These are phyloP conservation scores for Sminthurides bifidus DNA, from an alignment of 1,140 invertebrate genomes.

Conservation along the genomic window DNA sequence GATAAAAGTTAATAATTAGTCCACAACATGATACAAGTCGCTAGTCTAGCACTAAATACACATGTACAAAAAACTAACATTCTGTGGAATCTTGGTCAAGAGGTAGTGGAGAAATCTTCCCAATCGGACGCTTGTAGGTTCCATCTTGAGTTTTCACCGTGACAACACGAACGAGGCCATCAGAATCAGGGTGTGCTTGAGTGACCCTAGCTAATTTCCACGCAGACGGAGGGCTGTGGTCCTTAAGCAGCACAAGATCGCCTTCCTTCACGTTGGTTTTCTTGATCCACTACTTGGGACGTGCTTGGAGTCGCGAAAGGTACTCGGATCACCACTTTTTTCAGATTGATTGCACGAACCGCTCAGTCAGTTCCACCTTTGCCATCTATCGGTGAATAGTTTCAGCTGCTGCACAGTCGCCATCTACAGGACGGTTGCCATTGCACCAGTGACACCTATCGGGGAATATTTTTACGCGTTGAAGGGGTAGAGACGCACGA, in stretches of 20 bases:
- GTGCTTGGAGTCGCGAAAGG: slow-evolving; percentile 5
- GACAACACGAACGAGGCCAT: slow-evolving; percentile 32
- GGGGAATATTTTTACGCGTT: no score
- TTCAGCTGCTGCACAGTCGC: no score
- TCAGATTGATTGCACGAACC: neutral
- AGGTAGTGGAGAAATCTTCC: slow-evolving; percentile 36
- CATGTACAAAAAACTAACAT: no score
- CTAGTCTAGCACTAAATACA: no score
- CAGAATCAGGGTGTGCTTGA: slow-evolving; percentile 30
- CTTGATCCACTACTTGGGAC: slow-evolving; percentile 15
- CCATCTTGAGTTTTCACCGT: slow-evolving; percentile 12
- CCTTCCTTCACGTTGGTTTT: slow-evolving; percentile 5
- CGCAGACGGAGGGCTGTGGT: slow-evolving; percentile 30
- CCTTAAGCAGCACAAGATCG: slow-evolving; percentile 30
- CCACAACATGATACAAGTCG: no score
- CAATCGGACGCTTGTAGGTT: neutral
- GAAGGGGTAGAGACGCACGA: no score
- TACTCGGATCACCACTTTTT: slow-evolving; percentile 33
- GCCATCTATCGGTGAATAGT: no score
- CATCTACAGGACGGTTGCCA: no score
- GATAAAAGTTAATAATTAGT: no score
- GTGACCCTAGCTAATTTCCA: slow-evolving; percentile 34
- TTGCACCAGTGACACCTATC: no score
- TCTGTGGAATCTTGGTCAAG: neutral
- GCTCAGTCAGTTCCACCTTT: slow-evolving; percentile 15